These are phyloP conservation scores for Apamea monoglypha DNA, from an alignment of 2,888 invertebrate species.

Conservation along the genomic window DNA sequence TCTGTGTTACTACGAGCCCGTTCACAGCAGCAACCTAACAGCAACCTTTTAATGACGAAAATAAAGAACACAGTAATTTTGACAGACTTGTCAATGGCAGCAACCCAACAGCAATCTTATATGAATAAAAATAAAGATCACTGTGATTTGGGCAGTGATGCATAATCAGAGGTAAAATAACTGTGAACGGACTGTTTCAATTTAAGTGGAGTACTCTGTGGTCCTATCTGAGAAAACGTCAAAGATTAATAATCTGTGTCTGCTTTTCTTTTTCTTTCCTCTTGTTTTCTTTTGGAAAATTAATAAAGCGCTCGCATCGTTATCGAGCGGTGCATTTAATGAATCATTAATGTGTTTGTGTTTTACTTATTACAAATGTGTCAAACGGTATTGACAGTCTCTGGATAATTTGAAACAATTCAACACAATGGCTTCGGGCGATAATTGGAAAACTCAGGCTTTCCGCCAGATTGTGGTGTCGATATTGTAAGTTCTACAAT, in stretches of 20 bases:
- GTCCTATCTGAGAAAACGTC: neutral
- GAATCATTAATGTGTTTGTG: neutral
- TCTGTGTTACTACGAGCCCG: no score
- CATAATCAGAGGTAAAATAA: no score
- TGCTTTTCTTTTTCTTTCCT: neutral
- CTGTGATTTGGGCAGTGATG: no score
- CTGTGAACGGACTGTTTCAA: no score
- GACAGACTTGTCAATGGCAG: no score
- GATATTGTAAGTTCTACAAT: constrained; percentile 93
- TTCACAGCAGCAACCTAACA: no score
- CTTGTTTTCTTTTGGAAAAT: neutral
- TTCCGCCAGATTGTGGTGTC: constrained; percentile 96
- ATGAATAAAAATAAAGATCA: no score
- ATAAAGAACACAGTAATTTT: no score
- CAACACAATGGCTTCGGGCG: constrained; percentile 84
- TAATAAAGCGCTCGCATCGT: constrained; percentile 30
- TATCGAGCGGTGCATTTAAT: constrained; percentile 33
- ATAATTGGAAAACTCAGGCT: constrained; percentile 93
- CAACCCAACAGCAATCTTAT: no score
- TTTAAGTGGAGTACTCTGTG: no score
- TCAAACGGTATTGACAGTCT: constrained; percentile 20
- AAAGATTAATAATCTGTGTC: constrained; percentile 1
- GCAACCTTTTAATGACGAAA: no score
- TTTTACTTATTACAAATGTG: constrained; percentile 36
- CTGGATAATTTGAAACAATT: constrained; percentile 81